Conservation (phyloP, 1,140 invertebrate species). For the Magallana ariakensis region DNA sequence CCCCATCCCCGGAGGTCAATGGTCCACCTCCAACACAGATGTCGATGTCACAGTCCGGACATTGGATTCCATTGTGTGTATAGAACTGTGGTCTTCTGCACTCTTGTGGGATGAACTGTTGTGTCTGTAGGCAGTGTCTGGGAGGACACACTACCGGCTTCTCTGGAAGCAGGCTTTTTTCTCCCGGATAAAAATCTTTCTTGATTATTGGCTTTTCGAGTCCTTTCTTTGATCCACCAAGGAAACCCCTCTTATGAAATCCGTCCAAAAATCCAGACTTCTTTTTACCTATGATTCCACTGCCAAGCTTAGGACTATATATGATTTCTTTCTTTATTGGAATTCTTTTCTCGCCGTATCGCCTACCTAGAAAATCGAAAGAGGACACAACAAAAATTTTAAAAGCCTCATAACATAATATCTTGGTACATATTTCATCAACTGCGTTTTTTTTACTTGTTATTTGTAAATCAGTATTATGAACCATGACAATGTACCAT, state of each 20-base stretch:
- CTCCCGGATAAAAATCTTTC: neutral
- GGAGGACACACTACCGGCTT: slow-evolving; percentile 32
- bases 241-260: neutral
- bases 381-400: no score
- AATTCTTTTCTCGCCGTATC: slow-evolving; percentile 12
- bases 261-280: neutral
- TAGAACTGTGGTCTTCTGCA: slow-evolving; percentile 21
- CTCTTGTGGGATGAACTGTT: slow-evolving; percentile 17
- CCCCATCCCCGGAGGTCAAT: neutral
- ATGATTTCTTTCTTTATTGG: neutral
- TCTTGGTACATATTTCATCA: no score
- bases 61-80: slow-evolving; percentile 17
- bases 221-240: neutral
- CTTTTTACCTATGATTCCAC: neutral
- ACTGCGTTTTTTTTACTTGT: no score
- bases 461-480: no score
- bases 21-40: neutral
- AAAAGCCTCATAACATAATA: no score
- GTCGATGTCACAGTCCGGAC: slow-evolving; percentile 37
- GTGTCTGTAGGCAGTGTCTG: slow-evolving; percentile 6
- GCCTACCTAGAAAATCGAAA: neutral
- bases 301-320: neutral
- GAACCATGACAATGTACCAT: no score
- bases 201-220: neutral
- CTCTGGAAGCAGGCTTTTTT: neutral